These are phyloP conservation scores for Plutomurus gul DNA, from an alignment of 1,140 invertebrate species.

Conservation along the genomic window DNA sequence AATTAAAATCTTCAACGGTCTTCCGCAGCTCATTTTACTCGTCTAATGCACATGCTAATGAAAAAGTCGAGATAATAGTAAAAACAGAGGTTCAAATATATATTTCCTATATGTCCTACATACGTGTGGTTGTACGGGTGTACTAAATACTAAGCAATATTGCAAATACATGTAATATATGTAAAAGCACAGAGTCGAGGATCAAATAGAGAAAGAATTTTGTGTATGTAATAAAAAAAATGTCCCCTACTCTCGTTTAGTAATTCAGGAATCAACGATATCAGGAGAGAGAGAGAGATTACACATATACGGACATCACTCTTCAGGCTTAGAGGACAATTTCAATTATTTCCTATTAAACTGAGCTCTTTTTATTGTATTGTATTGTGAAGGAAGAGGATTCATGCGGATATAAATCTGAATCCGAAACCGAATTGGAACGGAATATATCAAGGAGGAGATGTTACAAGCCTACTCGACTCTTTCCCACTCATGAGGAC, in stretches of 20 bases:
- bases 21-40: no score
- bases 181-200: no score
- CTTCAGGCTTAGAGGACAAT: constrained; percentile 48
- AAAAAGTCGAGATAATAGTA: no score
- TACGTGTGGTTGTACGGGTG: no score
- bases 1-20: no score
- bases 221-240: constrained; percentile 40
- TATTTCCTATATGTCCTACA: no score
- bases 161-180: no score
- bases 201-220: neutral
- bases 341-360: constrained; percentile 53
- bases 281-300: constrained; percentile 4
- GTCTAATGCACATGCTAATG: no score
- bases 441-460: neutral
- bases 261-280: neutral
- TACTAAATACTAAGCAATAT: no score
- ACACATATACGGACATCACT: neutral
- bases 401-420: constrained; percentile 35
- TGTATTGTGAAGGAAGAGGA: constrained; percentile 43
- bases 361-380: constrained; percentile 40
- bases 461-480: neutral
- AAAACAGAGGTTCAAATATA: no score
- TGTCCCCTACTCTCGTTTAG: constrained; percentile 36
- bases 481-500: neutral
- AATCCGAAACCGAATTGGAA: constrained; percentile 32